These are phyloP conservation scores for Alcedo atthis DNA, from an alignment of 2,797 vertebrate species.

Conservation along the genomic window DNA sequence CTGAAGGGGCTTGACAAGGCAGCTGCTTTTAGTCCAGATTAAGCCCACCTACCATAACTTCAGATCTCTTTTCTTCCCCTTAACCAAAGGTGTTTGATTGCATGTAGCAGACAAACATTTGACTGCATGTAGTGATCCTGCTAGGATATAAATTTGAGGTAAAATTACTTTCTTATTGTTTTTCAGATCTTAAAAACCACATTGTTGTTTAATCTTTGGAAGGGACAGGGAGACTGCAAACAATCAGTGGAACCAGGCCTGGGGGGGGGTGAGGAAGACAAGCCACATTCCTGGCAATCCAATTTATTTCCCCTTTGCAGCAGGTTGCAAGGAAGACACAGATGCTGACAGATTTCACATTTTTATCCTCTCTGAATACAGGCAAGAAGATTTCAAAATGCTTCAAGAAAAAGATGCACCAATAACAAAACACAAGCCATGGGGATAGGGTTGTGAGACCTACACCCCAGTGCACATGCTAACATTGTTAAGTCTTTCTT, in stretches of 20 bases:
- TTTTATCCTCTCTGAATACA: not conserved
- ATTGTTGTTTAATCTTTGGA: not conserved
- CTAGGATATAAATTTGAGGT: not conserved
- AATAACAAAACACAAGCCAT: not conserved
- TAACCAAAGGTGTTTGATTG: not conserved
- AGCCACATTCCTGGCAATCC: not conserved
- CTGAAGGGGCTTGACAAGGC: not conserved
- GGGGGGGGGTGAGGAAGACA: not conserved
- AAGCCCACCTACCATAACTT: not conserved
- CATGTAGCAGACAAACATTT: not conserved
- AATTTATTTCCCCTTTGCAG: not conserved
- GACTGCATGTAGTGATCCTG: not conserved
- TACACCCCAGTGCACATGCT: not conserved
- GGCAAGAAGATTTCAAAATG: not conserved
- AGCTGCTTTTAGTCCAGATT: not conserved
- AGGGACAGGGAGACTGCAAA: not conserved
- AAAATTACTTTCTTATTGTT: not conserved
- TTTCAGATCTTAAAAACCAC: conserved; percentile 3
- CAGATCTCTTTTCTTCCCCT: not conserved
- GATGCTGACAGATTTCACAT: not conserved
- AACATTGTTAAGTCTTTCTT: not conserved
- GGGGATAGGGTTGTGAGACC: not conserved
- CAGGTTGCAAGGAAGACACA: not conserved
- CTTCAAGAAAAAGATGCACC: not conserved
- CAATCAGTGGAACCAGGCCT: not conserved